A percentile compares a stretch with the other conserved stretches of the same genome.
These are phyloP conservation scores for Plectropomus leopardus DNA, from an alignment of 2,113 vertebrate genomes.

Conservation along the genomic window DNA sequence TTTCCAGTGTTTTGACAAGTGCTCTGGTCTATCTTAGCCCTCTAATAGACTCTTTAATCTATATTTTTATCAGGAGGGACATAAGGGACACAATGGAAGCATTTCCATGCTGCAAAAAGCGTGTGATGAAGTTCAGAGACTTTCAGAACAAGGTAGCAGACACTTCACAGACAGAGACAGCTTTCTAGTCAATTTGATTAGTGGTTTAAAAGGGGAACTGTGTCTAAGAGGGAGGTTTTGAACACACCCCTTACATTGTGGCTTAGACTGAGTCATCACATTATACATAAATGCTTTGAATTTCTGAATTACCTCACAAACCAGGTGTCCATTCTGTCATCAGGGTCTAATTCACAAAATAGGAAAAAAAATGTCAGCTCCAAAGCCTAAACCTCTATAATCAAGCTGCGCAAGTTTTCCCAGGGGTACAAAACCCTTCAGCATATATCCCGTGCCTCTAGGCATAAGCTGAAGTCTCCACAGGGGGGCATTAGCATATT, in stretches of 20 bases:
- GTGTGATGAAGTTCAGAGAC: constrained; percentile 2
- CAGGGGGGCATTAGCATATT: background rate
- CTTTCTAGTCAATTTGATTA: constrained; percentile 4
- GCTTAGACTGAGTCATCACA: background rate
- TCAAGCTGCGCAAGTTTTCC: background rate
- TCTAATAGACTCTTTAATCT: background rate
- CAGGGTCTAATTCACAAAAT: background rate
- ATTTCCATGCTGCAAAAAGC: constrained; percentile 6
- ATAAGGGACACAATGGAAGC: constrained; percentile 2
- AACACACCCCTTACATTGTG: background rate
- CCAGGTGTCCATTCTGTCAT: background rate
- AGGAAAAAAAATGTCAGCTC: background rate
- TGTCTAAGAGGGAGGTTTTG: background rate
- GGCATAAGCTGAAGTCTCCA: background rate
- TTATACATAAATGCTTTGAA: background rate
- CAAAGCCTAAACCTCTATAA: background rate
- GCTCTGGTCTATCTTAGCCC: constrained; percentile 23
- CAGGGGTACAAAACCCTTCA: too few relatives aligned
- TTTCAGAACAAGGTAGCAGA: background rate
- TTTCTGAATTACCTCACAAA: constrained; percentile 1
- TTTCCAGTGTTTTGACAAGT: constrained; percentile 5
- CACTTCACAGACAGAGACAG: background rate
- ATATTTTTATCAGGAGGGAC: constrained; percentile 19
- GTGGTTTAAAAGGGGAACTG: background rate
- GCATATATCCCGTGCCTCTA: too few relatives aligned